Evolutionary conservation across 1,140 invertebrate genomes (phyloP).

Genomic region (Zaprionus vittiger): DNA sequence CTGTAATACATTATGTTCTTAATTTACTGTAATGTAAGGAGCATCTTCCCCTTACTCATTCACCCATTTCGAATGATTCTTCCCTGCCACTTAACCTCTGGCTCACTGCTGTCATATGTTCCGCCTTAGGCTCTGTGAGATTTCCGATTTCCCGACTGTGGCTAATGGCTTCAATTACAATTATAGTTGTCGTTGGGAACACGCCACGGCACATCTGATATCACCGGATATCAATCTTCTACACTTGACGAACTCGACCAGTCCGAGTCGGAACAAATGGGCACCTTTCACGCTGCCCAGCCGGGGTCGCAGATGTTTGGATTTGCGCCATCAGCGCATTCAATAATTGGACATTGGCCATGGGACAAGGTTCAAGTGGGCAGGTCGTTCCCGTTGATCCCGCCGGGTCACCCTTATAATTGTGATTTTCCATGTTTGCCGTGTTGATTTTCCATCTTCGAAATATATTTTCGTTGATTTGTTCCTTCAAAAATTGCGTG

Average conservation of each 20-base stretch:
- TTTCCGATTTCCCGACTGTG: neutral
- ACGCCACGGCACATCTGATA: conserved; percentile 28
- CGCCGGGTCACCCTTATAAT: conserved; percentile 46
- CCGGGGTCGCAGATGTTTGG: conserved; percentile 74
- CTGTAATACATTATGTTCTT: neutral
- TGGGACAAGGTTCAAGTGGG: conserved; percentile 38
- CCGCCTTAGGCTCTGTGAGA: neutral
- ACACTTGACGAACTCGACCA: conserved; percentile 32
- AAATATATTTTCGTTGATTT: conserved; percentile 22
- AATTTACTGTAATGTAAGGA: neutral
- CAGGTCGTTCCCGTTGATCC: conserved; percentile 32
- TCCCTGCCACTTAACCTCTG: neutral
- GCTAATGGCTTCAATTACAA: conserved; percentile 29
- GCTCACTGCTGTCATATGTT: neutral
- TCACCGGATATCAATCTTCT: conserved; percentile 65
- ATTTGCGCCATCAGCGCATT: conserved; percentile 66
- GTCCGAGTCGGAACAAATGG: conserved; percentile 29
- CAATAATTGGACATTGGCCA: conserved; percentile 67
- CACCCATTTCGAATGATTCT: neutral
- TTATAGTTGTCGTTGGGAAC: conserved; percentile 9
- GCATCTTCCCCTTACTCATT: neutral
- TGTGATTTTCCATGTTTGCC: conserved; percentile 73
- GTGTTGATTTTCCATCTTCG: conserved; percentile 67
- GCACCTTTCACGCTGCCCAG: conserved; percentile 57
- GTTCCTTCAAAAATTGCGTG: conserved; percentile 32